Evolutionary conservation across 1,140 invertebrate species (phyloP).

Genomic region (Calosoma granatense): DNA sequence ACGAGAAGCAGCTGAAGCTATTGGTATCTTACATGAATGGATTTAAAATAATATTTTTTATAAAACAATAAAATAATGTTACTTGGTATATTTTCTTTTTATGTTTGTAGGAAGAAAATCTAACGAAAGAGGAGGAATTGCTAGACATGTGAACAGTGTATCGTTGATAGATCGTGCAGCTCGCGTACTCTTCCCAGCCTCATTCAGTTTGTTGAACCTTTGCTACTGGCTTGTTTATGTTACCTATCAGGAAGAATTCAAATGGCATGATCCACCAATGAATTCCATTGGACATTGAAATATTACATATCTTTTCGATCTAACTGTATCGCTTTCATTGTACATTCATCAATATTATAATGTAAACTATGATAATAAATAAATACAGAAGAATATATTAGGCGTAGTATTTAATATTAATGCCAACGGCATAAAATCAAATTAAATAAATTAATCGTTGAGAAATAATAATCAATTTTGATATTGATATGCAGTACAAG

Average conservation of each 20-base stretch:
- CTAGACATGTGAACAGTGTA: conserved; percentile 73
- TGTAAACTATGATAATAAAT: not conserved
- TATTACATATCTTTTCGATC: not conserved
- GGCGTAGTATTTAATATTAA: too few species aligned
- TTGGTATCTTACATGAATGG: conserved; percentile 22
- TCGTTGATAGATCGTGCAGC: conserved; percentile 79
- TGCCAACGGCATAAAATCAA: too few species aligned
- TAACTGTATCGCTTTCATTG: not conserved
- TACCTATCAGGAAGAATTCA: conserved; percentile 57
- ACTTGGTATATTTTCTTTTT: not conserved
- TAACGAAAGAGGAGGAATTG: conserved; percentile 24
- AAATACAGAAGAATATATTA: not conserved
- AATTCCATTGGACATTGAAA: conserved; percentile 23
- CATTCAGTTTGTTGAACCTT: conserved; percentile 74
- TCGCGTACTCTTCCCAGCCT: conserved; percentile 74
- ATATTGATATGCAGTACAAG: too few species aligned
- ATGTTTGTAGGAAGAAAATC: not conserved
- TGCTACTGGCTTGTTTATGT: conserved; percentile 81
- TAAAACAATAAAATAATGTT: not conserved
- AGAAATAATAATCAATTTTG: too few species aligned
- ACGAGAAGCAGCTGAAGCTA: conserved; percentile 48
- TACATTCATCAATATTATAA: not conserved
- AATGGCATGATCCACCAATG: conserved; percentile 52
- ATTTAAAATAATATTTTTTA: not conserved
- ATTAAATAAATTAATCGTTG: too few species aligned